A percentile compares a stretch with the other conserved stretches of the same genome.
These are phyloP conservation scores for Anser brachyrhynchus DNA, from an alignment of 2,113 vertebrate species.

Conservation along the genomic window DNA sequence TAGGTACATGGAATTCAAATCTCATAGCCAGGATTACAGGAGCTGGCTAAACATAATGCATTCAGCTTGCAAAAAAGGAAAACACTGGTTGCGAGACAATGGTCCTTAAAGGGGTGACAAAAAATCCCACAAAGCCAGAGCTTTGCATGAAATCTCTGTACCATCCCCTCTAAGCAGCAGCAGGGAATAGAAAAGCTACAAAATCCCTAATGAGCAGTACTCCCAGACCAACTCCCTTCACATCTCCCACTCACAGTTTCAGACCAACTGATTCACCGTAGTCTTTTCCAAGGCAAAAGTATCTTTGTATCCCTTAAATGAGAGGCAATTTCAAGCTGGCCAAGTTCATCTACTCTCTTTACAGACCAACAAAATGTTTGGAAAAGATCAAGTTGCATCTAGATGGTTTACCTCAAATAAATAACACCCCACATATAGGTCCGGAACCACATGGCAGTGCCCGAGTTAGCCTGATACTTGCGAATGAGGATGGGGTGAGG, in stretches of 20 bases:
- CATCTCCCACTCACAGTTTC: not conserved
- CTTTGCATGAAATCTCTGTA: not conserved
- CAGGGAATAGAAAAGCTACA: not conserved
- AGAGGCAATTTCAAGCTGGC: not conserved
- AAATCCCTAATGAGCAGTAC: not conserved
- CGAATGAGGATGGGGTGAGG: conserved; percentile 98
- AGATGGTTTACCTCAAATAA: conserved; percentile 89
- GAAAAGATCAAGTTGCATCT: not conserved
- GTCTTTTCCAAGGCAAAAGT: not conserved
- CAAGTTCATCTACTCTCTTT: not conserved
- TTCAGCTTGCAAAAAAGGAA: not conserved
- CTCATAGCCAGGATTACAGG: not conserved
- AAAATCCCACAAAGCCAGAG: not conserved
- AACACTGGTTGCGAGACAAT: not conserved
- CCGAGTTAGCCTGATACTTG: conserved; percentile 98
- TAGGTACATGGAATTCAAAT: not conserved
- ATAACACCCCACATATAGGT: conserved; percentile 99
- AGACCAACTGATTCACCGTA: not conserved
- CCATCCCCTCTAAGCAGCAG: not conserved
- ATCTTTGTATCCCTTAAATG: not conserved
- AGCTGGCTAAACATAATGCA: not conserved
- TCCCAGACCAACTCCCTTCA: not conserved
- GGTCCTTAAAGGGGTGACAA: not conserved
- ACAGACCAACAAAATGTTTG: not conserved
- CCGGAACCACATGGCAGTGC: conserved; percentile 98